phyloP scores from a whole-genome alignment of 35 echinoderm and acorn worm genomes.

The Hemicentrotus pulcherrimus region DNA sequence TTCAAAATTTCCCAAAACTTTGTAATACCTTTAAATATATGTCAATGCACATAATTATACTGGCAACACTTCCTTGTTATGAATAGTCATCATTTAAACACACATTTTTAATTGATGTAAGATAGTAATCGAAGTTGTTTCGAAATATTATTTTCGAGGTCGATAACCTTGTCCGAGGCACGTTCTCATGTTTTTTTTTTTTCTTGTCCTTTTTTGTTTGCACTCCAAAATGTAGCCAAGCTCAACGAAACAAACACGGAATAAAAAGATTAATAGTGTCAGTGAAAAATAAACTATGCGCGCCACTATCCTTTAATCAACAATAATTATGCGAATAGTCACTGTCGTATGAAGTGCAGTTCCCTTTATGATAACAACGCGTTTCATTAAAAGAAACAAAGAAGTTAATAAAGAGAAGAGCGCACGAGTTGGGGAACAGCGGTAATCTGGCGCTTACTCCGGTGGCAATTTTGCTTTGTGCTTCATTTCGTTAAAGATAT shows the following conservation, averaged over 20 bases:
- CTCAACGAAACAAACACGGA: not conserved
- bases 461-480: not conserved
- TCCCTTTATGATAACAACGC: not conserved
- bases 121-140: not conserved
- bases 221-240: not conserved
- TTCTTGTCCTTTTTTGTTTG: not conserved
- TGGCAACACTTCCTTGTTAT: too few relatives aligned
- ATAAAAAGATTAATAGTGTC: not conserved
- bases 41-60: too few relatives aligned
- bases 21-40: too few relatives aligned
- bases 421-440: not conserved
- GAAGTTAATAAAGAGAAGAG: not conserved
- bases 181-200: not conserved
- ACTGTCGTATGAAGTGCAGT: not conserved
- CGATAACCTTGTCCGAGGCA: not conserved
- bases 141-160: not conserved
- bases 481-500: not conserved
- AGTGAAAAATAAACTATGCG: conserved; percentile 13
- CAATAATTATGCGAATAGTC: not conserved
- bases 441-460: not conserved
- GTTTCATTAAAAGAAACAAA: conserved; percentile 9
- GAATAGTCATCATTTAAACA: not conserved
- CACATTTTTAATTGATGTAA: not conserved
- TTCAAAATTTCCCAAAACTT: too few relatives aligned
- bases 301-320: not conserved